Percentiles rank a stretch among this genome's conserved stretches.
Conservation (phyloP, 2,113 vertebrate species). For the Chloropsis hardwickii region DNA sequence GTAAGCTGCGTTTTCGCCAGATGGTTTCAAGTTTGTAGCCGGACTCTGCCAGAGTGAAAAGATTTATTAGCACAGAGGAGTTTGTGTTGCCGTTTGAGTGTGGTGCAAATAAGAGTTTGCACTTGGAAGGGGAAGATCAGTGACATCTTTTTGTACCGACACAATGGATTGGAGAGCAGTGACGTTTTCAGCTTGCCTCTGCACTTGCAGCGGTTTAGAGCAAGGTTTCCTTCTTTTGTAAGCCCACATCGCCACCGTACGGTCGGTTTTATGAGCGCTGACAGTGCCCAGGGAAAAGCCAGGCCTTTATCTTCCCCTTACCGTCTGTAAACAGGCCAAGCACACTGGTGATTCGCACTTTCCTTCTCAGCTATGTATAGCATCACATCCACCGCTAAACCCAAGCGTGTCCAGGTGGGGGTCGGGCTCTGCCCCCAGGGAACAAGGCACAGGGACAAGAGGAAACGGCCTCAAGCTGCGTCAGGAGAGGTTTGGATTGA, state of each 20-base stretch:
- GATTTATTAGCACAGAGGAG: not conserved
- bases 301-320: too few species aligned
- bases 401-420: rapidly evolving
- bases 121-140: not conserved
- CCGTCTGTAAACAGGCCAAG: not conserved
- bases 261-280: not conserved
- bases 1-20: not conserved
- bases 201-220: not conserved
- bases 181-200: not conserved
- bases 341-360: rapidly evolving
- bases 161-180: not conserved
- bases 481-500: not conserved
- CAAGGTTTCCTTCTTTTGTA: too few species aligned
- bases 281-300: too few species aligned
- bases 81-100: not conserved
- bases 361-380: rapidly evolving
- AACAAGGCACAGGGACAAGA: not conserved
- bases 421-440: not conserved
- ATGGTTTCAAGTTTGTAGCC: not conserved
- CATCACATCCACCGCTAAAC: too few species aligned
- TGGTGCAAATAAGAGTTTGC: not conserved
- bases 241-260: not conserved
- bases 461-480: not conserved
- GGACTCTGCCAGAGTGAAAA: not conserved
- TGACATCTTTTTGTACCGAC: not conserved